phyloP scores from a whole-genome alignment of 2,888 invertebrate species.

The Tiliacea citrago region DNA sequence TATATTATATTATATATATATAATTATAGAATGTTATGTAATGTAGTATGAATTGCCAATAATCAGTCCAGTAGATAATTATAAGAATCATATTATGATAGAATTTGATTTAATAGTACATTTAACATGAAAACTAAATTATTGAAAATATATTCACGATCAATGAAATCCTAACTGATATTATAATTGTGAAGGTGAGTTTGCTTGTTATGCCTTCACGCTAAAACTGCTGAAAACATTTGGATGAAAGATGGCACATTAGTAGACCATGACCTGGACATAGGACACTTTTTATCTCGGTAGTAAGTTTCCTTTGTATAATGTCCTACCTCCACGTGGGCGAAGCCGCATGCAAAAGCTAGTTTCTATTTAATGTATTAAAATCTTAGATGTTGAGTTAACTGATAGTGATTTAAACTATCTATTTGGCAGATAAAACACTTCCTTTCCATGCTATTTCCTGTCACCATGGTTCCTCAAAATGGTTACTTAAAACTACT shows the following conservation, averaged over 20 bases:
- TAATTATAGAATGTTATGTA: too few species aligned
- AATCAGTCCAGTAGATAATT: neutral
- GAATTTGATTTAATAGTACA: neutral
- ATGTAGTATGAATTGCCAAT: neutral
- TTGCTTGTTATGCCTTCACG: too few species aligned
- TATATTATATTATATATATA: too few species aligned
- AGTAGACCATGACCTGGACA: too few species aligned
- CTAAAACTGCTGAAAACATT: too few species aligned
- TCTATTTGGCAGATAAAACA: neutral
- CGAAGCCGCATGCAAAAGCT: too few species aligned
- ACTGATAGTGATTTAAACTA: neutral
- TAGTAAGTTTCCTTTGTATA: too few species aligned
- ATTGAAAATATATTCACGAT: neutral
- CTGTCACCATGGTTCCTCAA: conserved; percentile 16
- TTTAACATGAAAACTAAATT: conserved; percentile 2
- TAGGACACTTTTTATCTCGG: too few species aligned
- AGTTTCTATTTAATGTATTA: neutral
- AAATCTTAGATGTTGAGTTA: neutral
- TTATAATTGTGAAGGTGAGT: too few species aligned
- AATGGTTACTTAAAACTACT: neutral
- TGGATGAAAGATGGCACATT: too few species aligned
- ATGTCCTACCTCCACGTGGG: too few species aligned
- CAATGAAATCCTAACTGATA: too few species aligned
- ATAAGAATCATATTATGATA: neutral
- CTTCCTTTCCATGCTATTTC: neutral